Conservation (phyloP, 2,888 invertebrate species). For the Andrena flavipes region DNA sequence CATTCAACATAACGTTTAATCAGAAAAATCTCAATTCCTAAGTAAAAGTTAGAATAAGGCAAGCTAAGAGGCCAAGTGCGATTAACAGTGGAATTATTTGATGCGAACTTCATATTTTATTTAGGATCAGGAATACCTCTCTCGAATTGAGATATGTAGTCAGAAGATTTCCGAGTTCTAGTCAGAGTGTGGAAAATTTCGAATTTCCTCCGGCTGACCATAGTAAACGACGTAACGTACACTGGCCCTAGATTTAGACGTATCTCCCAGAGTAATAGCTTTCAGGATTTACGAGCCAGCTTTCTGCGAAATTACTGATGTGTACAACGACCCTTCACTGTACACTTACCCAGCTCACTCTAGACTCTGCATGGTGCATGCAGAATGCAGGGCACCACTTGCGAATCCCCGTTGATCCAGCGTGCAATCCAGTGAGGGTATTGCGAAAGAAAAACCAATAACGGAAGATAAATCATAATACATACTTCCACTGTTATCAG, state of each 20-base stretch:
- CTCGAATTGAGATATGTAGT: too few relatives aligned
- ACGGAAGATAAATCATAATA: background rate
- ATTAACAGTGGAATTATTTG: too few relatives aligned
- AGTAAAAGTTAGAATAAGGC: too few relatives aligned
- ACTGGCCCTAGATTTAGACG: conserved; percentile 11
- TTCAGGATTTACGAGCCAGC: conserved; percentile 39
- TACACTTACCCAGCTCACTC: background rate
- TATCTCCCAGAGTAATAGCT: conserved; percentile 37
- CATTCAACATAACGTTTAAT: too few relatives aligned
- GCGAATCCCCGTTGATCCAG: background rate
- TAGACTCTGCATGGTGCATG: conserved; percentile 10
- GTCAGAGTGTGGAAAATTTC: too few relatives aligned
- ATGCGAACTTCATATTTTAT: too few relatives aligned
- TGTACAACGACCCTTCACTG: conserved; percentile 17
- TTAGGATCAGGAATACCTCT: too few relatives aligned
- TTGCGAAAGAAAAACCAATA: background rate
- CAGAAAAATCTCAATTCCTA: too few relatives aligned
- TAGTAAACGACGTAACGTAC: conserved; percentile 8
- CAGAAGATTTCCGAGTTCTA: too few relatives aligned
- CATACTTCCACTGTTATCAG: too few relatives aligned
- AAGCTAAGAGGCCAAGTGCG: too few relatives aligned
- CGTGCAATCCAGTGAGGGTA: background rate
- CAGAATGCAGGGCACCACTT: conserved; percentile 25
- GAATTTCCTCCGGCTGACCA: background rate
- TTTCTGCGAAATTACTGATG: conserved; percentile 46